These are phyloP conservation scores for Pogonomyrmex barbatus DNA, from an alignment of 1,140 invertebrate genomes.

Conservation along the genomic window DNA sequence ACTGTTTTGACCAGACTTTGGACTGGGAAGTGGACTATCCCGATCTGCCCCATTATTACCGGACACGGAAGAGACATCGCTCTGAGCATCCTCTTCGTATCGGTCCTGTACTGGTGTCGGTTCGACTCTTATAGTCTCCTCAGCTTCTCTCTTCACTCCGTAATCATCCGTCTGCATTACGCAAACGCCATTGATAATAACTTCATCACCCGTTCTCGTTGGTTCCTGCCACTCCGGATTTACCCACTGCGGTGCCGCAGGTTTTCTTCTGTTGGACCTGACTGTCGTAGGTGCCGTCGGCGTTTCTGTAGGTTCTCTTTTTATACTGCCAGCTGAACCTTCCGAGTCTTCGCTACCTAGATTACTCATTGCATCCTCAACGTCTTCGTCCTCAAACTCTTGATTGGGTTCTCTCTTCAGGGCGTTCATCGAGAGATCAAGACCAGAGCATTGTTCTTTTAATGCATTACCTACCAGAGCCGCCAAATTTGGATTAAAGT, in stretches of 20 bases:
- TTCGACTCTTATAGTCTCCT: conserved; percentile 91
- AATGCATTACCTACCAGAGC: conserved; percentile 89
- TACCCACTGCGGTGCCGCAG: conserved; percentile 98
- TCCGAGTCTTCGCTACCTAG: conserved; percentile 92
- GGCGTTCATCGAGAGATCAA: conserved; percentile 93
- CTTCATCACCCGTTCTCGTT: conserved; percentile 89
- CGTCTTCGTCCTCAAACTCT: conserved; percentile 91
- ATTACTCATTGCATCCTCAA: conserved; percentile 91
- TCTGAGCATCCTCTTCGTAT: conserved; percentile 87
- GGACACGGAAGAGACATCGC: conserved; percentile 86
- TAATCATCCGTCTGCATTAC: conserved; percentile 94
- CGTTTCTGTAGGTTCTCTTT: conserved; percentile 87
- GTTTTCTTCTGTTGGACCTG: conserved; percentile 92
- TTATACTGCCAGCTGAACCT: conserved; percentile 85
- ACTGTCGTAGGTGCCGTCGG: conserved; percentile 85
- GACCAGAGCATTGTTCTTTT: conserved; percentile 91
- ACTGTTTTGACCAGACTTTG: conserved; percentile 83
- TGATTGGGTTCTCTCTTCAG: conserved; percentile 91
- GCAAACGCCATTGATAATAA: conserved; percentile 96
- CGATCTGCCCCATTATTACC: conserved; percentile 83
- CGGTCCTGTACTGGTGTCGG: conserved; percentile 89
- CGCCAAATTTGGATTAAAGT: conserved; percentile 91
- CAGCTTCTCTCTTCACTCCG: conserved; percentile 87
- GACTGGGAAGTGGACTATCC: conserved; percentile 82
- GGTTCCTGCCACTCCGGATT: conserved; percentile 96